phyloP scores from a whole-genome alignment of 2,113 vertebrate genomes.

The Uropsilus gracilis region DNA sequence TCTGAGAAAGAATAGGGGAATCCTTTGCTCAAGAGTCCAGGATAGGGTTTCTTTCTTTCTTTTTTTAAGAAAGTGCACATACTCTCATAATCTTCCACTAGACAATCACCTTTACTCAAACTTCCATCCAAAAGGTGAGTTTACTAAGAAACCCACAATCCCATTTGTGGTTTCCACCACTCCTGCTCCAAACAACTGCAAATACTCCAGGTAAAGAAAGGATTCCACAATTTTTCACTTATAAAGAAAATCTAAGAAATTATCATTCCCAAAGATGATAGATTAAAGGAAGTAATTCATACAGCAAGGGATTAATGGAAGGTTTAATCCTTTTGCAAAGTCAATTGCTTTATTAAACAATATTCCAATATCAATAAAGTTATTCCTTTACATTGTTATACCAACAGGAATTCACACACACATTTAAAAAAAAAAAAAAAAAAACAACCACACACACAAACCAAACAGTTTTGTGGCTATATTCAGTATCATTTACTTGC shows the following conservation, averaged over 20 bases:
- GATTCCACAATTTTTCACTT: neutral
- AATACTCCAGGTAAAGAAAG: neutral
- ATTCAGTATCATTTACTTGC: constrained; percentile 31
- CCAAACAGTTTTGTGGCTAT: neutral
- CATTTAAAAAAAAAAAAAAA: neutral
- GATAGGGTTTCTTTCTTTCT: neutral
- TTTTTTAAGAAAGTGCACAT: neutral
- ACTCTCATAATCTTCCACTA: neutral
- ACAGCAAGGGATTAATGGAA: neutral
- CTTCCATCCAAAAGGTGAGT: constrained; percentile 31
- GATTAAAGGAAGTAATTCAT: neutral
- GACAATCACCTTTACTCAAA: neutral
- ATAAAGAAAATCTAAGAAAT: constrained; percentile 28
- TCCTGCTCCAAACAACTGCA: neutral
- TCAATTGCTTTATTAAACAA: constrained; percentile 26
- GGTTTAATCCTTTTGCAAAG: neutral
- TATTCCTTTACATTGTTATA: neutral
- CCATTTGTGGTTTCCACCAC: neutral
- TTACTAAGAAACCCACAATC: neutral
- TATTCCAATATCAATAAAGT: neutral
- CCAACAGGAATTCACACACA: constrained; percentile 16
- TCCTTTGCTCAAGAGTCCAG: neutral
- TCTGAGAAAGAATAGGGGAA: neutral
- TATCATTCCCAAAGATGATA: neutral
- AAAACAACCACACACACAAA: no score